These are phyloP conservation scores for Neomonachus schauinslandi DNA, from an alignment of 2,113 vertebrate genomes.

Conservation along the genomic window DNA sequence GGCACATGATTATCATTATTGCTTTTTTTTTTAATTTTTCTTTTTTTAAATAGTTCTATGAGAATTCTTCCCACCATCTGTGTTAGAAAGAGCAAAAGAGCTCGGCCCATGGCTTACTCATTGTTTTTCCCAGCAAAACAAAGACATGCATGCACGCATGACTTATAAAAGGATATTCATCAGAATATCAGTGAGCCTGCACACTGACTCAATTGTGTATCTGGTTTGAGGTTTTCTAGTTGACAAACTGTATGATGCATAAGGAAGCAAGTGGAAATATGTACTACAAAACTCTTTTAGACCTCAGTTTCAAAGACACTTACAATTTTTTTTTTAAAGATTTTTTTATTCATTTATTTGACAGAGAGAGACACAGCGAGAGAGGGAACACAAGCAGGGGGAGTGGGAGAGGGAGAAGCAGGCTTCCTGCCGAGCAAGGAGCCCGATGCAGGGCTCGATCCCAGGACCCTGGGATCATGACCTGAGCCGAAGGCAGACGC, in stretches of 20 bases:
- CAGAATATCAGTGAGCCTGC: background rate
- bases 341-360: no score
- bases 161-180: background rate
- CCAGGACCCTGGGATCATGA: no score
- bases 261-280: constrained; percentile 30
- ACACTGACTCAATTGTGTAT: background rate
- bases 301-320: background rate
- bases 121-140: background rate
- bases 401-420: no score
- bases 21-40: background rate
- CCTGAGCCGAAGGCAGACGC: no score
- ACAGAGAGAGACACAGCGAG: no score
- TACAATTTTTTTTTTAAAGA: background rate
- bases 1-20: background rate
- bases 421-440: no score
- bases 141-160: rapidly evolving
- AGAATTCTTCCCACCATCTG: background rate
- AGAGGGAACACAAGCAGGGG: no score
- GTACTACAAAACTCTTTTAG: background rate
- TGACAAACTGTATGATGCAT: background rate
- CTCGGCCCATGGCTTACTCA: background rate
- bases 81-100: background rate
- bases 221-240: background rate
- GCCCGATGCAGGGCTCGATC: no score
- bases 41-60: background rate